Evolutionary conservation across 2,797 vertebrate species (phyloP).

Genomic region (Sebastes melanostomus): DNA sequence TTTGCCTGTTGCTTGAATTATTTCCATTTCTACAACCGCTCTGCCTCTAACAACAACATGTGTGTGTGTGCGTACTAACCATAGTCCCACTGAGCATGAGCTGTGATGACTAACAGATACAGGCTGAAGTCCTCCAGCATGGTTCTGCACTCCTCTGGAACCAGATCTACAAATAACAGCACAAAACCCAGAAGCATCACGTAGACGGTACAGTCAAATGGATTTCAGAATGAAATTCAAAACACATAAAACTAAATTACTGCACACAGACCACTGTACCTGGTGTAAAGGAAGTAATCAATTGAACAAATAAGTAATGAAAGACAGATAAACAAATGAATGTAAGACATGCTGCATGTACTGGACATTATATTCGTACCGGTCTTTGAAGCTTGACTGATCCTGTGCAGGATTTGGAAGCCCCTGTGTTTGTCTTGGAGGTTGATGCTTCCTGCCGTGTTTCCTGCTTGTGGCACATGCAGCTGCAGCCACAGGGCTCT

Average conservation of each 20-base stretch:
- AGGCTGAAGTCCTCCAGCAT: conserved; percentile 72
- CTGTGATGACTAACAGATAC: conserved; percentile 57
- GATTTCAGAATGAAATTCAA: neutral
- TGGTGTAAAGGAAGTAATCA: too few species aligned
- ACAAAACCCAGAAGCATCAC: neutral
- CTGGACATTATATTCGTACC: conserved; percentile 28
- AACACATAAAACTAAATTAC: neutral
- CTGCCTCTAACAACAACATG: too few species aligned
- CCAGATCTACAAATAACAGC: conserved; percentile 55
- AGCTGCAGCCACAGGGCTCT: conserved; percentile 59
- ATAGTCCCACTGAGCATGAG: conserved; percentile 81
- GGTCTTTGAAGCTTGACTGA: conserved; percentile 35
- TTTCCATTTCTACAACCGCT: too few species aligned
- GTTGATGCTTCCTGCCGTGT: conserved; percentile 61
- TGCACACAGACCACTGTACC: neutral
- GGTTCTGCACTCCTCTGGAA: conserved; percentile 69
- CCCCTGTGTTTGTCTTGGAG: conserved; percentile 60
- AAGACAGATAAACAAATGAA: neutral
- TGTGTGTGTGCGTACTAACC: conserved; percentile 63
- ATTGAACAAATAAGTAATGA: neutral
- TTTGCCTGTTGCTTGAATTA: neutral
- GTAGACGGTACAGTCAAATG: neutral
- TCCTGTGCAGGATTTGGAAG: conserved; percentile 53
- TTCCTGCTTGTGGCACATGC: conserved; percentile 36
- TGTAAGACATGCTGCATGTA: neutral